Evolutionary conservation across 2,113 vertebrate genomes (phyloP).

Genomic region (Epinephelus lanceolatus): DNA sequence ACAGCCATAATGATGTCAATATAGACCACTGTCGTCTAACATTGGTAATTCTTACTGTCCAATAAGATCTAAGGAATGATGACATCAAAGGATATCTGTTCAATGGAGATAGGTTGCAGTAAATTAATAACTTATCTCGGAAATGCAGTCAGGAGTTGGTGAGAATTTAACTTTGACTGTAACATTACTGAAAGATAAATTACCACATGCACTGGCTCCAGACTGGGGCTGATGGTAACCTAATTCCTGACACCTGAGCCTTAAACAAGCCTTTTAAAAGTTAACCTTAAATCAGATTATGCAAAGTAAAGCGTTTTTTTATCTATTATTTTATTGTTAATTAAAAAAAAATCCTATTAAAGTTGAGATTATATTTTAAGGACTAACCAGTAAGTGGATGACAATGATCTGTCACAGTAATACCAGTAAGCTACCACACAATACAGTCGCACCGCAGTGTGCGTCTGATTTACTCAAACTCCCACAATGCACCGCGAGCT

Average conservation of each 20-base stretch:
- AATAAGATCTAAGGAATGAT: constrained; percentile 59
- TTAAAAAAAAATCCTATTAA: neutral
- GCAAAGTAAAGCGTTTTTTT: no score
- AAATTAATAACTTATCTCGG: neutral
- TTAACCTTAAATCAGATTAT: neutral
- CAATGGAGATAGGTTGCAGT: constrained; percentile 1
- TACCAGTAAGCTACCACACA: neutral
- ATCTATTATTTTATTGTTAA: neutral
- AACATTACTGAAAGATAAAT: neutral
- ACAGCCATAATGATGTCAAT: constrained; percentile 45
- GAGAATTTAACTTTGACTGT: neutral
- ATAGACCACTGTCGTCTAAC: constrained; percentile 28
- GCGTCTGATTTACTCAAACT: constrained; percentile 37
- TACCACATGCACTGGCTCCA: neutral
- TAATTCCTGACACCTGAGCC: no score
- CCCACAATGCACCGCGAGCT: constrained; percentile 66
- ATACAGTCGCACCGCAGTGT: neutral
- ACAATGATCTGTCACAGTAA: neutral
- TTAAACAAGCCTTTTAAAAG: neutral
- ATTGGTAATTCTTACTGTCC: constrained; percentile 47
- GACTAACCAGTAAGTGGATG: neutral
- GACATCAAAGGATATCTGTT: constrained; percentile 50
- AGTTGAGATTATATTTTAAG: neutral
- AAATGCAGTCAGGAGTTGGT: neutral
- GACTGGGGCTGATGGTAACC: neutral